phyloP scores from a whole-genome alignment of 1,140 invertebrate species.

The Mercenaria mercenaria region DNA sequence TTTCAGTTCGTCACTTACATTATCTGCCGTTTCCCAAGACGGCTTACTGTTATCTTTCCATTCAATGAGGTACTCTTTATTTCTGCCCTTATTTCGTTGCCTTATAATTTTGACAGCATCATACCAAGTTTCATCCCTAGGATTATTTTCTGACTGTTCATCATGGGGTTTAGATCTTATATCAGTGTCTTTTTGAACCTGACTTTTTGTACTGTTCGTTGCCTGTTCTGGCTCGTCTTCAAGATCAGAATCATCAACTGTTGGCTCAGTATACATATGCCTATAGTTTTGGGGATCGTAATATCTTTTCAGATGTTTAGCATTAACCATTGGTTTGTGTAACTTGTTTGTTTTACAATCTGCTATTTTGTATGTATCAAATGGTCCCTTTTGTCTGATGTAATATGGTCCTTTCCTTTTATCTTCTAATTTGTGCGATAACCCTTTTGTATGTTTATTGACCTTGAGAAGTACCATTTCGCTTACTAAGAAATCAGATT shows the following conservation, averaged over 20 bases:
- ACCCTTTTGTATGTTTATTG: background rate
- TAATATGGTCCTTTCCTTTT: conserved; percentile 47
- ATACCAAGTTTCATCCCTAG: background rate
- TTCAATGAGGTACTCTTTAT: background rate
- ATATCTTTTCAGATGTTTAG: conserved; percentile 30
- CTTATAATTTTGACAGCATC: background rate
- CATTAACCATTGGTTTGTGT: conserved; percentile 1
- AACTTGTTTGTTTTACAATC: background rate
- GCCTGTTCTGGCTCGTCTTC: no score
- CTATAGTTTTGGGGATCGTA: conserved; percentile 8
- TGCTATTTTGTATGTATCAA: background rate
- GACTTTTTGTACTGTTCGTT: no score
- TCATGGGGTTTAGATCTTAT: background rate
- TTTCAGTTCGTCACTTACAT: background rate
- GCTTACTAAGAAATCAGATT: conserved; percentile 16
- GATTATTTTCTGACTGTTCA: background rate
- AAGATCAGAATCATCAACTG: no score
- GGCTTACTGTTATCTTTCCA: background rate
- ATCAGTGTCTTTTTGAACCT: no score
- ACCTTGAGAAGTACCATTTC: background rate
- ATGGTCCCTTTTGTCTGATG: background rate
- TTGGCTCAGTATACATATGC: background rate
- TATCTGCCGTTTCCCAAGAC: background rate
- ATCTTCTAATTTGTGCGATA: conserved; percentile 7
- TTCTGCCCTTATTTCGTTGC: background rate